Percentiles rank a stretch among this genome's conserved stretches.
phyloP scores from a whole-genome alignment of 2,113 vertebrate species.

The Notarius quadriscutis region DNA sequence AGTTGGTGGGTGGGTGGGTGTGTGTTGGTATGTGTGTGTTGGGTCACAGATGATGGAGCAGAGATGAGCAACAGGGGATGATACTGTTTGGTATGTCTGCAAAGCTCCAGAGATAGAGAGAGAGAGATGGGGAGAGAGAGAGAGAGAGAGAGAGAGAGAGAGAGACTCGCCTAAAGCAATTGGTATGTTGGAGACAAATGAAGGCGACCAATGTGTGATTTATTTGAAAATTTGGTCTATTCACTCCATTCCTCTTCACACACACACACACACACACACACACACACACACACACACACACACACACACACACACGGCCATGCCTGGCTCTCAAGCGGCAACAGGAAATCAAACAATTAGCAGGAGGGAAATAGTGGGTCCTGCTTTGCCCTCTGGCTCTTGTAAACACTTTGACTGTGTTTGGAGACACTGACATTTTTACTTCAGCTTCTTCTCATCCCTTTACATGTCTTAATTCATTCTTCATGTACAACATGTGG shows the following conservation, averaged over 20 bases:
- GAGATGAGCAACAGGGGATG: constrained; percentile 67
- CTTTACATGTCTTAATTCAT: not conserved
- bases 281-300: constrained; percentile 46
- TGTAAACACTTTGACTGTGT: constrained; percentile 67
- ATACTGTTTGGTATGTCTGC: constrained; percentile 73
- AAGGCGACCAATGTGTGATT: constrained; percentile 58
- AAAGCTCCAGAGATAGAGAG: constrained; percentile 67
- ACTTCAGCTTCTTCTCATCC: not conserved
- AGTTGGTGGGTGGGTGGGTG: constrained; percentile 14
- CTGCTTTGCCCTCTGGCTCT: constrained; percentile 67
- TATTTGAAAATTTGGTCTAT: constrained; percentile 57
- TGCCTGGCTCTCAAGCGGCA: constrained; percentile 69
- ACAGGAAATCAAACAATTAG: constrained; percentile 81
- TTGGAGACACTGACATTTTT: constrained; percentile 61
- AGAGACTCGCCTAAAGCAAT: constrained; percentile 69
- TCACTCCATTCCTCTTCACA: constrained; percentile 18
- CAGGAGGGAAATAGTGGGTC: constrained; percentile 76
- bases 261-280: constrained; percentile 49
- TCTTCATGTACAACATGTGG: not conserved
- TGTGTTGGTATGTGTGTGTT: constrained; percentile 29
- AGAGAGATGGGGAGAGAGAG: constrained; percentile 42
- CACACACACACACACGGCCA: constrained; percentile 54
- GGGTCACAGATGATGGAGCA: constrained; percentile 26
- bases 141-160: constrained; percentile 54
- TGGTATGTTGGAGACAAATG: constrained; percentile 65